These are phyloP conservation scores for Cheilosia variabilis DNA, from an alignment of 2,888 invertebrate genomes.

Conservation along the genomic window DNA sequence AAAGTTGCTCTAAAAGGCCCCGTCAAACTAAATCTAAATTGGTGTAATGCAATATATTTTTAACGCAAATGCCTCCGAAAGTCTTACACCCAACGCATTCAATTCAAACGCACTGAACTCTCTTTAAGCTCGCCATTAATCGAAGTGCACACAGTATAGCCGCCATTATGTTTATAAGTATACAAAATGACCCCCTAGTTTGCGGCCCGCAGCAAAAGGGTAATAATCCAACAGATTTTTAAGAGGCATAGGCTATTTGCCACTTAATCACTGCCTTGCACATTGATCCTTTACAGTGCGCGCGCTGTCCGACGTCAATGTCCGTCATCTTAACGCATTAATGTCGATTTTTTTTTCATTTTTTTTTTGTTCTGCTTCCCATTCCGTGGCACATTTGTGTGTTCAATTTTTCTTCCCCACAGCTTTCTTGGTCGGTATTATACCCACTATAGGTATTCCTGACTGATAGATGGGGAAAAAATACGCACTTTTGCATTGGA, in stretches of 20 bases:
- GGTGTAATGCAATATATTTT: background rate
- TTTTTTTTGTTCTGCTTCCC: background rate
- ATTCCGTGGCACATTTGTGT: background rate
- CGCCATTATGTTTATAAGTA: constrained; percentile 13
- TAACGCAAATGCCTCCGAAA: constrained; percentile 1
- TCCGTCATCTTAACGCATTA: constrained; percentile 62
- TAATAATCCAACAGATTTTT: constrained; percentile 52
- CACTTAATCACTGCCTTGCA: constrained; percentile 44
- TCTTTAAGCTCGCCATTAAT: constrained; percentile 5
- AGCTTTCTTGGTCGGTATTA: constrained; percentile 4
- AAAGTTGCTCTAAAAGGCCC: too few relatives aligned
- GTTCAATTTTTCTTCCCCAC: constrained; percentile 18
- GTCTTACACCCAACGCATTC: background rate
- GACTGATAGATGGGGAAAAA: background rate
- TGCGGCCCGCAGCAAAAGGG: constrained; percentile 13
- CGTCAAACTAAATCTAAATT: background rate
- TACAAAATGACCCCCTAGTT: constrained; percentile 29
- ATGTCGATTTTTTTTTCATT: constrained; percentile 21
- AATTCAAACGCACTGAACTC: background rate
- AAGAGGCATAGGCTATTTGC: constrained; percentile 39
- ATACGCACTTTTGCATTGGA: constrained; percentile 34
- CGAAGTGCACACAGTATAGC: background rate
- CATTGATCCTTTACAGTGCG: constrained; percentile 40
- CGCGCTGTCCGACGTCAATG: constrained; percentile 51
- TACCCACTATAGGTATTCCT: background rate